Conservation (phyloP, 2,113 vertebrate genomes). For the Monopterus albus region DNA sequence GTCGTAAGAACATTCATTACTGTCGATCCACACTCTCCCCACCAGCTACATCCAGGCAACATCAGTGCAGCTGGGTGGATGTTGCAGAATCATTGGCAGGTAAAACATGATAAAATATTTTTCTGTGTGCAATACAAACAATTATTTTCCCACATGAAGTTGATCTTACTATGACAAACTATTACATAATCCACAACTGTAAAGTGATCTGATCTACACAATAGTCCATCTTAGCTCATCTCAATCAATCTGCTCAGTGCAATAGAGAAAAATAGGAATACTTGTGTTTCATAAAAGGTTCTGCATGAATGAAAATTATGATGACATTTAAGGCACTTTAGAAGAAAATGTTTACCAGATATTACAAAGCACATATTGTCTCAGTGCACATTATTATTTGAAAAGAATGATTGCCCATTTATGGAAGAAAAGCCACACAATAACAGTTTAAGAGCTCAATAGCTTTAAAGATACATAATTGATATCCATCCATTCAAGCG, state of each 20-base stretch:
- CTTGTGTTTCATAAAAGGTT: neutral
- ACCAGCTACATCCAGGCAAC: slow-evolving; percentile 43
- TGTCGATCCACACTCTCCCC: slow-evolving; percentile 68
- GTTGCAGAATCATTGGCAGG: slow-evolving; percentile 84
- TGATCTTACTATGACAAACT: neutral
- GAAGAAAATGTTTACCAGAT: slow-evolving; percentile 4
- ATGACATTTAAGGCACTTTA: slow-evolving; percentile 38
- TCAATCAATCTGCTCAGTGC: neutral
- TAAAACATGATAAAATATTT: slow-evolving; percentile 57
- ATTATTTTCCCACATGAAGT: too few species aligned
- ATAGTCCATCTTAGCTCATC: neutral
- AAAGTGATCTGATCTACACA: neutral
- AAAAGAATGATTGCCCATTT: slow-evolving; percentile 5
- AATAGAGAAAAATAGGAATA: slow-evolving; percentile 1
- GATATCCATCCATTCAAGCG: slow-evolving; percentile 1
- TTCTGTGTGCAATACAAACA: neutral
- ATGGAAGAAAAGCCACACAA: neutral
- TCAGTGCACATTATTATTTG: neutral
- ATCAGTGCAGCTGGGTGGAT: slow-evolving; percentile 84
- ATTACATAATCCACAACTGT: neutral
- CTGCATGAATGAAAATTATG: neutral
- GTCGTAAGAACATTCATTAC: slow-evolving; percentile 84
- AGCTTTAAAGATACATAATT: neutral
- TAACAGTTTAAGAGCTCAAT: slow-evolving; percentile 11
- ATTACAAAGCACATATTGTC: slow-evolving; percentile 30